phyloP scores from a whole-genome alignment of 2,113 vertebrate genomes.

The Atherinomorus stipes region DNA sequence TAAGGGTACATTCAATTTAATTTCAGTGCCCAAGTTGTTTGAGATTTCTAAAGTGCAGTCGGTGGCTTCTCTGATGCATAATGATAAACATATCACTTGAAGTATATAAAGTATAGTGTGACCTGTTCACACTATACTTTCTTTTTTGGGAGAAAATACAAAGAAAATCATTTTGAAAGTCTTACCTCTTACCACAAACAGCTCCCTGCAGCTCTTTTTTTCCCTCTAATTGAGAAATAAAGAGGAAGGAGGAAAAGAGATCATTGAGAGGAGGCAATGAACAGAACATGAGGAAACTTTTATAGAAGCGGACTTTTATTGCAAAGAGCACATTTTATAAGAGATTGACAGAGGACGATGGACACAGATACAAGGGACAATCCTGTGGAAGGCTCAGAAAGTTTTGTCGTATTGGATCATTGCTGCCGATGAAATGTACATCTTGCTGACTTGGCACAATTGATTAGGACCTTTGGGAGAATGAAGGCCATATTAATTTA shows the following conservation, averaged over 20 bases:
- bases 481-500: constrained; percentile 53
- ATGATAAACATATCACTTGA: constrained; percentile 17
- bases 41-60: not conserved
- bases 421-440: constrained; percentile 55
- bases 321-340: constrained; percentile 5
- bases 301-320: constrained; percentile 5
- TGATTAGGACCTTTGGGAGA: constrained; percentile 67
- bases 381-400: constrained; percentile 23
- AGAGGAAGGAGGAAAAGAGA: not conserved
- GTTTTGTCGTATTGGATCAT: constrained; percentile 41
- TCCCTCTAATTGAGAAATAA: not conserved
- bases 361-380: constrained; percentile 23
- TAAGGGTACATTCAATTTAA: constrained; percentile 9
- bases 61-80: not conserved
- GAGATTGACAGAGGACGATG: constrained; percentile 6
- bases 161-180: too few relatives aligned
- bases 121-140: too few relatives aligned
- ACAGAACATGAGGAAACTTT: constrained; percentile 2
- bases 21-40: constrained; percentile 1
- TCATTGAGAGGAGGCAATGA: not conserved
- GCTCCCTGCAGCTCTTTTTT: not conserved
- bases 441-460: constrained; percentile 66
- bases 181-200: too few relatives aligned
- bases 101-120: too few relatives aligned
- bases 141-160: too few relatives aligned